Evolutionary conservation across 2,797 vertebrate species (phyloP).

Genomic region (Spinus olivaceus): DNA sequence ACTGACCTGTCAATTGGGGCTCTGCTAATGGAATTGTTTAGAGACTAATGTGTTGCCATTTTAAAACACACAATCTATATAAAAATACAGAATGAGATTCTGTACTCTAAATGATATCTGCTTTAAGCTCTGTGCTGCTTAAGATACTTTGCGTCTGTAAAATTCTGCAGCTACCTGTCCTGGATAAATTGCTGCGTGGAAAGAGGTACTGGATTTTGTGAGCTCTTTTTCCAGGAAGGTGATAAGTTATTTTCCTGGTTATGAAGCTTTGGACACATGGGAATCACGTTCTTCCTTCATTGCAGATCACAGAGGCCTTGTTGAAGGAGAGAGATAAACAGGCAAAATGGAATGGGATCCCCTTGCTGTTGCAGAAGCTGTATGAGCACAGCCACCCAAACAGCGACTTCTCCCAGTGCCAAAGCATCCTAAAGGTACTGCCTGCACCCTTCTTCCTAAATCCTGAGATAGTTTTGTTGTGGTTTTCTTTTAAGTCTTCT

Average conservation of each 20-base stretch:
- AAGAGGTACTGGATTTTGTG: neutral
- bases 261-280: neutral
- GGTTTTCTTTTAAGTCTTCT: neutral
- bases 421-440: slow-evolving; percentile 92
- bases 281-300: neutral
- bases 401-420: slow-evolving; percentile 91
- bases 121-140: neutral
- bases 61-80: neutral
- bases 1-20: neutral
- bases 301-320: slow-evolving; percentile 88
- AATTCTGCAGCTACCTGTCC: neutral
- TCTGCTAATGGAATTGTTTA: neutral
- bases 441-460: neutral
- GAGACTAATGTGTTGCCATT: neutral
- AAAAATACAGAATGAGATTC: neutral
- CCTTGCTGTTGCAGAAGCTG: slow-evolving; percentile 88
- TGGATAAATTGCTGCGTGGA: neutral
- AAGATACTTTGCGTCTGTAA: neutral
- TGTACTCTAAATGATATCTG: neutral
- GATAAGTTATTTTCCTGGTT: neutral
- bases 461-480: neutral
- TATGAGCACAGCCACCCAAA: slow-evolving; percentile 92
- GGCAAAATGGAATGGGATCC: slow-evolving; percentile 96
- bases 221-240: neutral
- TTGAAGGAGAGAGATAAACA: slow-evolving; percentile 91